These are phyloP conservation scores for Blastobasis adustella DNA, from an alignment of 2,888 invertebrate genomes.

Conservation along the genomic window DNA sequence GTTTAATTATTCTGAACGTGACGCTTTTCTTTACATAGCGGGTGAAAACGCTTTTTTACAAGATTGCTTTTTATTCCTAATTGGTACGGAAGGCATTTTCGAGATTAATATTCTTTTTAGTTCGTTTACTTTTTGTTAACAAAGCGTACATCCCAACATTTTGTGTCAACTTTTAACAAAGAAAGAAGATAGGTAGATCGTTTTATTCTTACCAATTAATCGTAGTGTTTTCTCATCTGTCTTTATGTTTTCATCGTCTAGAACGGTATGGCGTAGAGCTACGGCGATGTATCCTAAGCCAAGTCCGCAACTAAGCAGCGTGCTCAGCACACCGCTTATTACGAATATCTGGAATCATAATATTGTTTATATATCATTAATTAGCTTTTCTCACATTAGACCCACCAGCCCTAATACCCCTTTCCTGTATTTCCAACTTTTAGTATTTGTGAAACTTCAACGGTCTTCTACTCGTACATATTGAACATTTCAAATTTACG, in stretches of 20 bases:
- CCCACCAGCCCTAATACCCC: not conserved
- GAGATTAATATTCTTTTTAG: not conserved
- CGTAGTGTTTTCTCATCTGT: slow-evolving; percentile 2
- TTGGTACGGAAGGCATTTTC: not conserved
- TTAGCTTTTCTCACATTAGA: not conserved
- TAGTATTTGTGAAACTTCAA: too few species aligned
- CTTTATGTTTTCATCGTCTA: not conserved
- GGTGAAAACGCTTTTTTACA: not conserved
- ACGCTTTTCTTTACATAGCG: not conserved
- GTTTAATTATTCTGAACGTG: slow-evolving; percentile 7
- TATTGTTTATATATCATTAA: too few species aligned
- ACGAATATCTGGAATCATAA: slow-evolving; percentile 16
- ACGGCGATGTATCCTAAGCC: slow-evolving; percentile 17
- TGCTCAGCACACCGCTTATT: slow-evolving; percentile 16
- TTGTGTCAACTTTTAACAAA: too few species aligned
- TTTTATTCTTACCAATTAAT: slow-evolving; percentile 8
- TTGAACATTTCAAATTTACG: not conserved
- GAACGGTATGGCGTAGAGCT: slow-evolving; percentile 3
- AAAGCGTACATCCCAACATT: not conserved
- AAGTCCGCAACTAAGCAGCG: slow-evolving; percentile 22
- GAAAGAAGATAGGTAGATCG: too few species aligned
- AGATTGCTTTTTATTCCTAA: not conserved
- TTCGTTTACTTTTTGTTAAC: not conserved
- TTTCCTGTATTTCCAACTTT: too few species aligned
- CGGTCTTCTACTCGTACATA: too few species aligned